phyloP scores from a whole-genome alignment of 2,888 invertebrate species.

The Agonopterix heracliana region DNA sequence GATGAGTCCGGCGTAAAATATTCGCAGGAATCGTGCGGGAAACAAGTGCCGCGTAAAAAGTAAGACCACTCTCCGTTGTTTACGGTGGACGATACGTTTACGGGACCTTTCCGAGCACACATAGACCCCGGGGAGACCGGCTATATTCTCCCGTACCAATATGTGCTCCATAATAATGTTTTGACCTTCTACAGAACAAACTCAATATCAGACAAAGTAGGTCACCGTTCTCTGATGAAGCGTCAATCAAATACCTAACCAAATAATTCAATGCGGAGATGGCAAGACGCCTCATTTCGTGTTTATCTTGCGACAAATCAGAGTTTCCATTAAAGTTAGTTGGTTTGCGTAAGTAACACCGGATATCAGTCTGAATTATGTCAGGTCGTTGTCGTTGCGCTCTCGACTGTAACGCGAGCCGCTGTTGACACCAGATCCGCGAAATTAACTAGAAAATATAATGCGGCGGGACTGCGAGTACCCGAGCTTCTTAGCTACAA shows the following conservation, averaged over 20 bases:
- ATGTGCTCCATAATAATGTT: slow-evolving; percentile 14
- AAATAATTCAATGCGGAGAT: slow-evolving; percentile 21
- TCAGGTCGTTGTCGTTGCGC: slow-evolving; percentile 22
- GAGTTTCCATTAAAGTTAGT: slow-evolving; percentile 51
- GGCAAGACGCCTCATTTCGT: slow-evolving; percentile 20
- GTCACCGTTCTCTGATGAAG: not conserved
- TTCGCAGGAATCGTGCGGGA: slow-evolving; percentile 38
- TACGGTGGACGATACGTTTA: slow-evolving; percentile 38
- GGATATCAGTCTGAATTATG: slow-evolving; percentile 25
- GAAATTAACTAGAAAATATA: slow-evolving; percentile 69
- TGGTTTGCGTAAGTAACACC: slow-evolving; percentile 34
- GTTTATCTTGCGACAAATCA: slow-evolving; percentile 40
- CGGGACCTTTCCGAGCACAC: slow-evolving; percentile 28
- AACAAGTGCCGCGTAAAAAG: slow-evolving; percentile 53
- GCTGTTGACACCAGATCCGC: slow-evolving; percentile 49
- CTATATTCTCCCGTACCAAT: slow-evolving; percentile 15
- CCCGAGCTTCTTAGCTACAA: slow-evolving; percentile 58
- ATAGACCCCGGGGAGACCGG: slow-evolving; percentile 25
- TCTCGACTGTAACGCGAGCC: slow-evolving; percentile 21
- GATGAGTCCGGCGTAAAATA: slow-evolving; percentile 56
- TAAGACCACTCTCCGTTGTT: slow-evolving; percentile 47
- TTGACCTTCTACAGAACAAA: not conserved
- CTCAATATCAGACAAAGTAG: not conserved
- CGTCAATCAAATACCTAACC: slow-evolving; percentile 8
- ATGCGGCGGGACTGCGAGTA: slow-evolving; percentile 31